These are phyloP conservation scores for Clarias laeviceps DNA, from an alignment of 2,797 vertebrate species.

Conservation along the genomic window DNA sequence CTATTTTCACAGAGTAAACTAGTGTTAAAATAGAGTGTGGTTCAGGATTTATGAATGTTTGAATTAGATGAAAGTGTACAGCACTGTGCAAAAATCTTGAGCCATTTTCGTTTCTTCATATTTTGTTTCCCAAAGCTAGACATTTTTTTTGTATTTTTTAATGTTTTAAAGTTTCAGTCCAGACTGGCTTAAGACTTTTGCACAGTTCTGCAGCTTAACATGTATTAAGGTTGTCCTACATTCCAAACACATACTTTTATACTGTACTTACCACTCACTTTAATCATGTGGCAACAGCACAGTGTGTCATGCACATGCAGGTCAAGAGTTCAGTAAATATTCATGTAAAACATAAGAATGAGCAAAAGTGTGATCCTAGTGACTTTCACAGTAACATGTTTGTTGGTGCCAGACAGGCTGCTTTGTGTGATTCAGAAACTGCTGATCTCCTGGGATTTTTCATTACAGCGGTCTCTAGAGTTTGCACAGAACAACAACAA, in stretches of 20 bases:
- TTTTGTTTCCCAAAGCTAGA: too few relatives aligned
- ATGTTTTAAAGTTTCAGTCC: too few relatives aligned
- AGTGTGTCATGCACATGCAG: neutral
- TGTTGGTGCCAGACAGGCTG: neutral
- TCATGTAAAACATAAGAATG: neutral
- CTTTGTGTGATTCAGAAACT: neutral
- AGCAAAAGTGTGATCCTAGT: neutral
- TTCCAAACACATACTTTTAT: neutral
- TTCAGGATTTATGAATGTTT: neutral
- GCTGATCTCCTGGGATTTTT: neutral
- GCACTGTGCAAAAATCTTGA: too few relatives aligned
- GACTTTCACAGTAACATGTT: neutral
- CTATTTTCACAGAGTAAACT: neutral
- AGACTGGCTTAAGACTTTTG: too few relatives aligned
- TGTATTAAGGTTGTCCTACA: neutral
- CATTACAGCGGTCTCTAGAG: neutral
- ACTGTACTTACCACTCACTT: neutral
- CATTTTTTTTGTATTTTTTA: too few relatives aligned
- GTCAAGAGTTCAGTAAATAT: neutral
- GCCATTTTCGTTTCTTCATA: too few relatives aligned
- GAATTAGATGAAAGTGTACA: neutral
- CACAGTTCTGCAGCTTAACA: neutral
- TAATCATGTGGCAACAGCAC: neutral
- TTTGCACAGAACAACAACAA: neutral
- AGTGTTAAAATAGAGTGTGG: neutral